Evolutionary conservation across 2,797 vertebrate genomes (phyloP).

Genomic region (Luscinia megarhynchos): DNA sequence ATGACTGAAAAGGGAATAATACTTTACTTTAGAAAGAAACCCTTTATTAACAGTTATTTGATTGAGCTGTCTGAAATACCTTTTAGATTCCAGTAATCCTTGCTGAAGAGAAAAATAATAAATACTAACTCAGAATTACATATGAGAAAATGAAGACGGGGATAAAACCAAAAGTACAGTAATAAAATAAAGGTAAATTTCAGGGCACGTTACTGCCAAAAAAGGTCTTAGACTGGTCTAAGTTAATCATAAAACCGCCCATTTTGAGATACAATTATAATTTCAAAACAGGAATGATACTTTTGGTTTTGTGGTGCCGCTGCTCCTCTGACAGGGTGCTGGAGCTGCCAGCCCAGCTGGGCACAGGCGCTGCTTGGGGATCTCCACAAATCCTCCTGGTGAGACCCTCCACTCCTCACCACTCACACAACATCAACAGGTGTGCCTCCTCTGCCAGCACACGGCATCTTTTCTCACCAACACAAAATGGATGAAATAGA

Average conservation of each 20-base stretch:
- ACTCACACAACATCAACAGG: fast-evolving
- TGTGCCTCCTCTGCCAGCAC: not conserved
- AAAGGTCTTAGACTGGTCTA: not conserved
- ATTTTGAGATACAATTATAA: not conserved
- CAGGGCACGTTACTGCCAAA: not conserved
- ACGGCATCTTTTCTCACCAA: not conserved
- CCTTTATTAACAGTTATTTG: not conserved
- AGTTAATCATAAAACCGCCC: fast-evolving
- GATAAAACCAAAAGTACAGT: not conserved
- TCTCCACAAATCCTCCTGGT: fast-evolving
- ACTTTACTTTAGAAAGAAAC: slow-evolving; percentile 27
- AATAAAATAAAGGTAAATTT: not conserved
- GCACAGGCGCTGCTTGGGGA: too few relatives aligned
- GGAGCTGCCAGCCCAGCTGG: too few relatives aligned
- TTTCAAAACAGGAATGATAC: not conserved
- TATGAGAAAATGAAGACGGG: not conserved
- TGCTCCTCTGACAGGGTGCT: not conserved
- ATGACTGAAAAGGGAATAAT: slow-evolving; percentile 3
- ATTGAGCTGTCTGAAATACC: slow-evolving; percentile 60
- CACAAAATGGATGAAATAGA: not conserved
- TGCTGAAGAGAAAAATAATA: not conserved
- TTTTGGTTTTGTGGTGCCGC: not conserved
- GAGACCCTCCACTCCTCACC: not conserved
- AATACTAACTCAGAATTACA: not conserved
- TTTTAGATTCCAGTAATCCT: not conserved